Evolutionary conservation across 1,140 invertebrate genomes (phyloP).

Genomic region (Stenopsyche tienmushanensis): DNA sequence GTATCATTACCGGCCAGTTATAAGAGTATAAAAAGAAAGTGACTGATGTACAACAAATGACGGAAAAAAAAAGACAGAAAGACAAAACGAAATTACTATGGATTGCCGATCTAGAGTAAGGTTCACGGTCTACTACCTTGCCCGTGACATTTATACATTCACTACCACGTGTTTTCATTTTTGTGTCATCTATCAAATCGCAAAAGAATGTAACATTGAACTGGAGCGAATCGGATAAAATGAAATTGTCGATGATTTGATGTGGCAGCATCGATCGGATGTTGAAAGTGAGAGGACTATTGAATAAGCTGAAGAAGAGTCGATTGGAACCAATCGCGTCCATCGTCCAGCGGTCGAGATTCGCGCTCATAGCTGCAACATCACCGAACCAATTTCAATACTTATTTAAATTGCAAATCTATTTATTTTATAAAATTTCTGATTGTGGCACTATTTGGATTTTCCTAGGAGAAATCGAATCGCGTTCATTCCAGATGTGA

Average conservation of each 20-base stretch:
- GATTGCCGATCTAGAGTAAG: neutral
- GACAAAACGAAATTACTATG: neutral
- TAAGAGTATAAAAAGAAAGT: neutral
- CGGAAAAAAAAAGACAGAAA: neutral
- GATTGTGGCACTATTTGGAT: too few relatives aligned
- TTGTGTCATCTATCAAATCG: constrained; percentile 1
- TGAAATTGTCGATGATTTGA: neutral
- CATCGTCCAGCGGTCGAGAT: too few relatives aligned
- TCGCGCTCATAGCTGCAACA: too few relatives aligned
- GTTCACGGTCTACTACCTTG: constrained; percentile 5
- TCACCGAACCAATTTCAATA: too few relatives aligned
- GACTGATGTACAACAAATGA: neutral
- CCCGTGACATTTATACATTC: constrained; percentile 3
- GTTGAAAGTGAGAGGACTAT: neutral
- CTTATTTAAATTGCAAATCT: too few relatives aligned
- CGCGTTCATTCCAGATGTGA: too few relatives aligned
- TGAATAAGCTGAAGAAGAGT: neutral
- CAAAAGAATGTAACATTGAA: neutral
- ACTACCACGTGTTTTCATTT: neutral
- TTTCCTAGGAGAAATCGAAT: too few relatives aligned
- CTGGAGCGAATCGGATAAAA: constrained; percentile 1
- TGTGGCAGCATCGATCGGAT: neutral
- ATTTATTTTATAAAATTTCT: too few relatives aligned
- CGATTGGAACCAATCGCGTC: neutral
- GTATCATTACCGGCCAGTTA: neutral